Evolutionary conservation across 2,888 invertebrate genomes (phyloP).

Genomic region (Mythimna impura): DNA sequence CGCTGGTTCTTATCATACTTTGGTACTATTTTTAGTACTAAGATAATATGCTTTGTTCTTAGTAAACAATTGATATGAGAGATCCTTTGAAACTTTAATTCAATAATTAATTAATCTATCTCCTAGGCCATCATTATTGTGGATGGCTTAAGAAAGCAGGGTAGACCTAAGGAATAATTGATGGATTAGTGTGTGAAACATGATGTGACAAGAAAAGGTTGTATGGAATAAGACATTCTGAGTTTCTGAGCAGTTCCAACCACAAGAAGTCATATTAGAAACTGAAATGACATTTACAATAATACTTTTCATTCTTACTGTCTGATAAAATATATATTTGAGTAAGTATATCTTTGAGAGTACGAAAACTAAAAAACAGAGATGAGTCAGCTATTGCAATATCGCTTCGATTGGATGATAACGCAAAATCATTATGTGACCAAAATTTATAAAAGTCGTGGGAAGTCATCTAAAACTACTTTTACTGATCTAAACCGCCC

Average conservation of each 20-base stretch:
- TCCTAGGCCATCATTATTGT: no score
- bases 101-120: background rate
- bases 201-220: no score
- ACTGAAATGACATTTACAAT: no score
- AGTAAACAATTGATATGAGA: conserved; percentile 9
- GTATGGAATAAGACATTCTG: background rate
- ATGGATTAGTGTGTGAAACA: no score
- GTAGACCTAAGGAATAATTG: no score
- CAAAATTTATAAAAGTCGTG: background rate
- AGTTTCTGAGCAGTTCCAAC: background rate
- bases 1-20: conserved; percentile 8
- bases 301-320: no score
- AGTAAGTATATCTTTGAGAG: no score
- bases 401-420: conserved; percentile 4
- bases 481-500: no score
- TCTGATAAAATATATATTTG: conserved; percentile 1
- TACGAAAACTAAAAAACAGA: background rate
- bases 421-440: background rate
- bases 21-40: background rate
- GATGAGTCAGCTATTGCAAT: background rate
- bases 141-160: no score
- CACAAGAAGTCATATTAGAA: no score
- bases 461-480: no score
- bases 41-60: conserved; percentile 13
- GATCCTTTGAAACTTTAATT: background rate